Conservation (phyloP, 2,888 invertebrate species). For the Anaspis maculata region DNA sequence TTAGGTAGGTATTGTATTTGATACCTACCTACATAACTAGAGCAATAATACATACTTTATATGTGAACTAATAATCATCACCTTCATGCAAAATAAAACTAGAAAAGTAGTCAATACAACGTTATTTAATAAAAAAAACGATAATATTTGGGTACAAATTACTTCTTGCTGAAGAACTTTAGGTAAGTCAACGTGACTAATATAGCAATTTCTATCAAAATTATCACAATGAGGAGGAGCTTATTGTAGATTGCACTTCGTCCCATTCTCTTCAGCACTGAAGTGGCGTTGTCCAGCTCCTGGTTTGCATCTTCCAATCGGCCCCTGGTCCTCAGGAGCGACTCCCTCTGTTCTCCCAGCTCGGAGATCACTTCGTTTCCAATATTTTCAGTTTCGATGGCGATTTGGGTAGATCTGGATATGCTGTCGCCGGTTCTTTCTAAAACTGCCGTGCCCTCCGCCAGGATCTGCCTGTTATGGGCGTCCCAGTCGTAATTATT, state of each 20-base stretch:
- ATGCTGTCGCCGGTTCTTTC: conserved; percentile 57
- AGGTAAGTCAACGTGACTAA: conserved; percentile 55
- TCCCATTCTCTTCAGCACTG: conserved; percentile 58
- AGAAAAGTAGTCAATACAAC: too few species aligned
- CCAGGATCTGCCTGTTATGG: conserved; percentile 50
- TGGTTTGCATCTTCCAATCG: conserved; percentile 64
- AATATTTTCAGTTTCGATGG: conserved; percentile 72
- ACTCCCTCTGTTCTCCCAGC: conserved; percentile 66
- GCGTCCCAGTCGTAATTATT: conserved; percentile 43
- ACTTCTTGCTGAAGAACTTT: conserved; percentile 46
- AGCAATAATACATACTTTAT: too few species aligned
- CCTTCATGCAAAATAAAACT: too few species aligned
- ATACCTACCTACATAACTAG: too few species aligned
- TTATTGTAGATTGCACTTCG: conserved; percentile 68
- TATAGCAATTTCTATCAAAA: conserved; percentile 60
- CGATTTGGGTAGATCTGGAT: conserved; percentile 61
- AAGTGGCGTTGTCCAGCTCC: conserved; percentile 56
- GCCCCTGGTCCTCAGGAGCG: conserved; percentile 55
- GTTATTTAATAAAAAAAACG: conserved; percentile 11
- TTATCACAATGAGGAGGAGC: conserved; percentile 63
- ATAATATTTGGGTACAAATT: conserved; percentile 8
- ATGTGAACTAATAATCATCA: too few species aligned
- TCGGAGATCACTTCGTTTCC: conserved; percentile 71
- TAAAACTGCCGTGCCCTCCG: conserved; percentile 48
- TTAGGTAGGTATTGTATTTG: too few species aligned